Percentiles rank a stretch among this genome's conserved stretches.
Evolutionary conservation across 2,888 invertebrate species (phyloP).

Genomic region (Lasioglossum vierecki): DNA sequence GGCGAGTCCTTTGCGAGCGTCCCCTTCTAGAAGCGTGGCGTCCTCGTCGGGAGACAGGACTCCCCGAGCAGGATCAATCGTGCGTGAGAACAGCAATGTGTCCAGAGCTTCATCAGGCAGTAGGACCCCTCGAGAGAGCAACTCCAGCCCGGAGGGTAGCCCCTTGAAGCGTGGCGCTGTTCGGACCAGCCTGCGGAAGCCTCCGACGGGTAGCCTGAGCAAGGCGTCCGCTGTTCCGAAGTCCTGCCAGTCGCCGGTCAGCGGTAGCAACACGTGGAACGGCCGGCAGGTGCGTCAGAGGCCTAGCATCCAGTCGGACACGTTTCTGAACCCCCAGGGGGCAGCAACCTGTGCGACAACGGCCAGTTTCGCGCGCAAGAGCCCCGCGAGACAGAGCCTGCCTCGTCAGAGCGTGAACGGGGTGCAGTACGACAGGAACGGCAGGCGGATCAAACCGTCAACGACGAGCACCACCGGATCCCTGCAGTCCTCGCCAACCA

Average conservation of each 20-base stretch:
- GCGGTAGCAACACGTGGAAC: slow-evolving; percentile 90
- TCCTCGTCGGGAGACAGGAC: slow-evolving; percentile 76
- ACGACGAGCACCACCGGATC: slow-evolving; percentile 77
- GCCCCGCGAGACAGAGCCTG: slow-evolving; percentile 82
- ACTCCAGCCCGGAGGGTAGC: slow-evolving; percentile 83
- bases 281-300: slow-evolving; percentile 85
- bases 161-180: slow-evolving; percentile 87
- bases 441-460: slow-evolving; percentile 79
- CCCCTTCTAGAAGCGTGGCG: slow-evolving; percentile 75
- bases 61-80: slow-evolving; percentile 76
- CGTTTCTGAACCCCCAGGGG: slow-evolving; percentile 84
- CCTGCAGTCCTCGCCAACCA: slow-evolving; percentile 87
- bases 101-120: slow-evolving; percentile 78
- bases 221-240: slow-evolving; percentile 84
- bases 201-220: slow-evolving; percentile 84
- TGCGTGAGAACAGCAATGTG: slow-evolving; percentile 79
- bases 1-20: slow-evolving; percentile 74
- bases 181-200: slow-evolving; percentile 83
- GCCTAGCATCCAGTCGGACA: slow-evolving; percentile 87
- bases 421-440: slow-evolving; percentile 71
- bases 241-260: slow-evolving; percentile 73
- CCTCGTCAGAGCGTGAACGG: slow-evolving; percentile 85
- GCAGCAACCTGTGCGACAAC: slow-evolving; percentile 78
- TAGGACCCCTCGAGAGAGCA: slow-evolving; percentile 76
- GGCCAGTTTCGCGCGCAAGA: slow-evolving; percentile 79